A percentile compares a stretch with the other conserved stretches of the same genome.
Conservation (phyloP, 2,113 vertebrate species). For the Hiodon alosoides region DNA sequence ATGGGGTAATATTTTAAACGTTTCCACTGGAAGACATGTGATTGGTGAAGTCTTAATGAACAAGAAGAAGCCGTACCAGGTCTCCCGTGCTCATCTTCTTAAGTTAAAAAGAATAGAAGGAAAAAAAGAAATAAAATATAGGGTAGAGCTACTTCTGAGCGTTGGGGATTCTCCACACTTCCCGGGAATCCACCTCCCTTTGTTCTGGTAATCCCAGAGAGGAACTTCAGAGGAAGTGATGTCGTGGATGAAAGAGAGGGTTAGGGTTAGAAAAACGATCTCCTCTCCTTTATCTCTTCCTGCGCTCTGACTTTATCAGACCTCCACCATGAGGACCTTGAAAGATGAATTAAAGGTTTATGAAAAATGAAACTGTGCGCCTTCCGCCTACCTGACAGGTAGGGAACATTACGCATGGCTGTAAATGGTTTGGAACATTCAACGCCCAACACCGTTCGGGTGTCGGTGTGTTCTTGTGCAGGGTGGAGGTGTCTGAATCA, state of each 20-base stretch:
- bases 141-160: background rate
- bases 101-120: conserved; percentile 7
- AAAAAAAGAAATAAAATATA: background rate
- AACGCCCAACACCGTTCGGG: background rate
- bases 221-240: conserved; percentile 11
- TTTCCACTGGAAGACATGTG: background rate
- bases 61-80: background rate
- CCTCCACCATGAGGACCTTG: conserved; percentile 37
- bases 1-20: conserved; percentile 11
- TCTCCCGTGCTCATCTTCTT: conserved; percentile 9
- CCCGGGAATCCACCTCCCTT: conserved; percentile 1
- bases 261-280: conserved; percentile 33
- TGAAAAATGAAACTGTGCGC: conserved; percentile 25
- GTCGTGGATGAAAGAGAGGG: conserved; percentile 22
- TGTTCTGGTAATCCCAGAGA: conserved; percentile 18
- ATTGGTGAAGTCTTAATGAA: conserved; percentile 13
- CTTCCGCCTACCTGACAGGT: conserved; percentile 34
- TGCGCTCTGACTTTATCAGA: conserved; percentile 10
- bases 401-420: conserved; percentile 27
- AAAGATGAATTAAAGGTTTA: conserved; percentile 31
- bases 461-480: too few relatives aligned
- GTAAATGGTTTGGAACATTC: conserved; percentile 1
- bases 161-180: background rate
- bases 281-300: conserved; percentile 14
- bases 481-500: too few relatives aligned